Base-by-base conservation (phyloP, 2,797 vertebrate genomes). In the Aselliscus stoliczkanus region DNA sequence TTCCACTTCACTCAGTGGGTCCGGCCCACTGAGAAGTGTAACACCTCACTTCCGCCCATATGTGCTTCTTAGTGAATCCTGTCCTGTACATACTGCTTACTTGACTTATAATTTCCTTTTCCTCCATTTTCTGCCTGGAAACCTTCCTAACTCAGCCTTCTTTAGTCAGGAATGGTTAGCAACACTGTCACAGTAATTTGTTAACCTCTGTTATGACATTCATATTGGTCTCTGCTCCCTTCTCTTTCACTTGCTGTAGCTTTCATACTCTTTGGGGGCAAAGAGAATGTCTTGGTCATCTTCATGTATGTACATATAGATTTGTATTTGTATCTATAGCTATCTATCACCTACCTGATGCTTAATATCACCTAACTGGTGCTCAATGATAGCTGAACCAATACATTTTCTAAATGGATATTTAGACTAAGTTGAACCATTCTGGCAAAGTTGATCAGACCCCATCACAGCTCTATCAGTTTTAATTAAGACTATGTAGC, bases 371-470 rank as follows among this genome's bases (percentile, higher is more conserved):
- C 47, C 47, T 50, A 50, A 50, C 47, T 50, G 47, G 39, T 82
- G 44, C 31, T 67, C 77, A 72, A 58, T 92, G 37, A 77, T 17
- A 89, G 25, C 13, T 80, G 31, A 72, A 64, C 42, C 90, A 83
- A 77, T 23, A 12, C 73, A 77, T 82, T 92, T 95, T 77, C 64
- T 69, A 87, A 93, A 88, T 67, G 76, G 17, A 50, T 90, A 70
- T 70, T 95, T 88, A 75, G 42, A 67, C 50, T 62, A 56, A 97
- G 21, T 87, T 64, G 29, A 76, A 73, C 21, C 29, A 70, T 75
- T 95, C 77, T 90, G 25, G 34, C 54, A 96, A 79, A 73, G 47
- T 31, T 93, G n/a, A 67, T 92, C 44, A 94, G 18, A 90, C 23
- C 80, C 29, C 4, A 58, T 52, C n/a, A 82, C 14, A 77, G 37